phyloP scores from a whole-genome alignment of 64 coral and sea anemone species.

The Pachyseris speciosa region DNA sequence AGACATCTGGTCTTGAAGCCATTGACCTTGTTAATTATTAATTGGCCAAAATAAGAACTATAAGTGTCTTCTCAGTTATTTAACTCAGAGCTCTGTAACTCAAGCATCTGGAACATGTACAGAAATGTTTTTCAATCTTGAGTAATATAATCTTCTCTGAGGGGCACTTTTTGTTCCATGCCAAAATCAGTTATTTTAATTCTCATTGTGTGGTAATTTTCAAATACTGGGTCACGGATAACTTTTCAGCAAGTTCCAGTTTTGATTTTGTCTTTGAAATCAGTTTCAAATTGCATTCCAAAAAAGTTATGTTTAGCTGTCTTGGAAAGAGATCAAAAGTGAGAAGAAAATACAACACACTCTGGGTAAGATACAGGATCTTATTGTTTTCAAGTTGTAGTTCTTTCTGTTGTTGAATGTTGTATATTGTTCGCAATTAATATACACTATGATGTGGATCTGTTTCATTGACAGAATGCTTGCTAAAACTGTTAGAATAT shows the following conservation, averaged over 20 bases:
- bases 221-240: too few relatives aligned
- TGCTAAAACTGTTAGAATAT: too few relatives aligned
- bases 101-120: not conserved
- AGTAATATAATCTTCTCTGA: too few relatives aligned
- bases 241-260: too few relatives aligned
- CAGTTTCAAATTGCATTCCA: not conserved
- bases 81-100: not conserved
- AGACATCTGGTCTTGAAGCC: not conserved
- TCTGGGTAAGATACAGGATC: constrained; percentile 18
- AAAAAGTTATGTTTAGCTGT: constrained; percentile 56
- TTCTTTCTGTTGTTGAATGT: too few relatives aligned
- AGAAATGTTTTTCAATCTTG: too few relatives aligned
- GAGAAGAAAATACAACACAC: constrained; percentile 51
- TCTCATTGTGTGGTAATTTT: not conserved
- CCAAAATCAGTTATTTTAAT: not conserved
- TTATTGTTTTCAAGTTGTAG: too few relatives aligned
- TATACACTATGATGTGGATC: too few relatives aligned
- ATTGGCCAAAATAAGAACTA: not conserved
- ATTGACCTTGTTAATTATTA: constrained; percentile 18
- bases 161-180: too few relatives aligned
- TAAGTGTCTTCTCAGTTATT: not conserved
- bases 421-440: too few relatives aligned
- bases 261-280: too few relatives aligned
- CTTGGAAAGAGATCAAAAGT: constrained; percentile 58
- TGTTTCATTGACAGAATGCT: too few relatives aligned